Evolutionary conservation across 2,797 vertebrate species (phyloP).

Genomic region (Notamacropus eugenii): DNA sequence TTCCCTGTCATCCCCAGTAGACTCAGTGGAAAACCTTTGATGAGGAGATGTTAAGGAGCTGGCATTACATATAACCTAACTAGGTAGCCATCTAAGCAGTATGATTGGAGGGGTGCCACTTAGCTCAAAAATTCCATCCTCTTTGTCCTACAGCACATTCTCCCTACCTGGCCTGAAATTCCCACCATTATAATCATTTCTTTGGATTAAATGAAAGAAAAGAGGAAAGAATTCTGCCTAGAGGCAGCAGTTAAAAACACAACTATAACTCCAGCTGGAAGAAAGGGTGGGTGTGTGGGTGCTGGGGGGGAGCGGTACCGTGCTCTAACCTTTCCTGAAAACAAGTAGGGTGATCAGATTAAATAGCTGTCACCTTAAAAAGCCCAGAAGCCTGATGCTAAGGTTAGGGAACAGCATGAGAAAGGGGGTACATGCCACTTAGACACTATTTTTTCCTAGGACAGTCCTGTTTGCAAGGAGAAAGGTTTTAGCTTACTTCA

Average conservation of each 20-base stretch:
- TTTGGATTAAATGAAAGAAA: constrained; percentile 15
- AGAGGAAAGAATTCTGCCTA: constrained; percentile 6
- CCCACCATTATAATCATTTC: not conserved
- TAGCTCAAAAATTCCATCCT: not conserved
- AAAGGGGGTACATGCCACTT: not conserved
- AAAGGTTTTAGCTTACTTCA: not conserved
- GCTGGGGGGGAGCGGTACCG: too few relatives aligned
- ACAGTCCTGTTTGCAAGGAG: not conserved
- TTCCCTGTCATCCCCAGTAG: not conserved
- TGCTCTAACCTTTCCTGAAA: not conserved
- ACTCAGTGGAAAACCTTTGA: constrained; percentile 40
- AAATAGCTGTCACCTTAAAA: not conserved
- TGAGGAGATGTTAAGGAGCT: constrained; percentile 17
- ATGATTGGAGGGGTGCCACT: not conserved
- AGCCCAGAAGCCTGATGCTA: not conserved
- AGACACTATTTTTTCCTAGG: not conserved
- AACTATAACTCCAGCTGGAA: not conserved
- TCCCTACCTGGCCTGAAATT: not conserved
- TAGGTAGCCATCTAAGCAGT: constrained; percentile 22
- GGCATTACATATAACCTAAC: not conserved
- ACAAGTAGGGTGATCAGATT: not conserved
- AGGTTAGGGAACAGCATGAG: not conserved
- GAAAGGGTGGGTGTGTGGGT: not conserved
- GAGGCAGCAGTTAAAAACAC: not conserved
- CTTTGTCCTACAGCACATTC: not conserved